Conservation (phyloP, 1,140 invertebrate species). For the Drosophila eugracilis region DNA sequence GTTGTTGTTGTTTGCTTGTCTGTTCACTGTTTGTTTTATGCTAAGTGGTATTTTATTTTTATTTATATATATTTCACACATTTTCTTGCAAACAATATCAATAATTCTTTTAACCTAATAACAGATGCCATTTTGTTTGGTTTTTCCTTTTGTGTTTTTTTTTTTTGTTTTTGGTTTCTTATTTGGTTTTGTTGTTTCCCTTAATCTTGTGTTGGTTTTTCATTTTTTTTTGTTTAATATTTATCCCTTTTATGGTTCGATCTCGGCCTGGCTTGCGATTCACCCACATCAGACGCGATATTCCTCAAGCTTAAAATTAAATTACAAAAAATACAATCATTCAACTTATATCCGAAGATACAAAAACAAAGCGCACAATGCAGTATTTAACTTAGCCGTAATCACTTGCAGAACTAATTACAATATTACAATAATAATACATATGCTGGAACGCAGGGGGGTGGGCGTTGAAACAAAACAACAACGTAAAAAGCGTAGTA, state of each 20-base stretch:
- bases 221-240: too few species aligned
- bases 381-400: slow-evolving; percentile 56
- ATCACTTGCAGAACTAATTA: slow-evolving; percentile 58
- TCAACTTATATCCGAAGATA: slow-evolving; percentile 64
- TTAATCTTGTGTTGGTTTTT: slow-evolving; percentile 49
- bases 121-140: slow-evolving; percentile 62
- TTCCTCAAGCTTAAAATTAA: slow-evolving; percentile 64
- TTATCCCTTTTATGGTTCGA: slow-evolving; percentile 34
- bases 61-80: slow-evolving; percentile 72
- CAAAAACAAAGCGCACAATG: slow-evolving; percentile 71
- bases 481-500: slow-evolving; percentile 45
- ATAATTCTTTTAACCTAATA: slow-evolving; percentile 80
- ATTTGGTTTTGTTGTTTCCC: slow-evolving; percentile 32
- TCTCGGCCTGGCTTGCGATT: slow-evolving; percentile 27
- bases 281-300: slow-evolving; percentile 29
- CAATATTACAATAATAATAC: slow-evolving; percentile 43
- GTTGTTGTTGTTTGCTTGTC: slow-evolving; percentile 60
- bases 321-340: slow-evolving; percentile 65
- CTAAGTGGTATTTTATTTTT: slow-evolving; percentile 58
- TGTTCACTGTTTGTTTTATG: slow-evolving; percentile 60
- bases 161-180: slow-evolving; percentile 22
- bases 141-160: slow-evolving; percentile 14
- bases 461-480: slow-evolving; percentile 70
- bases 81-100: slow-evolving; percentile 79
- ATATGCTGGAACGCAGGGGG: slow-evolving; percentile 31